A percentile compares a stretch with the other conserved stretches of the same genome.
Evolutionary conservation across 2,113 vertebrate species (phyloP).

Genomic region (Corythornis vintsioides): DNA sequence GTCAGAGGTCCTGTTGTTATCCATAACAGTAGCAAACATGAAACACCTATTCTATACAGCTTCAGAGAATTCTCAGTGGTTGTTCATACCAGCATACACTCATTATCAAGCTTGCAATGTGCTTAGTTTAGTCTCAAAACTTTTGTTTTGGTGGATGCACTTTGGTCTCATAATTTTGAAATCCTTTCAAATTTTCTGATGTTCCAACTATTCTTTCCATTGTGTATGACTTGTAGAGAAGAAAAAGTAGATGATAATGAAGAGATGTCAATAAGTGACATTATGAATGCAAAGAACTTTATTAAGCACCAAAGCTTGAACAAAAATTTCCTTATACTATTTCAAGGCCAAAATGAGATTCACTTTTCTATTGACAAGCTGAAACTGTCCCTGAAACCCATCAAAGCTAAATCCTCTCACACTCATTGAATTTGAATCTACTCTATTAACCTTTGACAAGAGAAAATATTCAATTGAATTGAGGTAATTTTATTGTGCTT

Average conservation of each 20-base stretch:
- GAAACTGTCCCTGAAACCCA: not conserved
- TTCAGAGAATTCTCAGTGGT: constrained; percentile 39
- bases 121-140: constrained; percentile 38
- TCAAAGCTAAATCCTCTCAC: not conserved
- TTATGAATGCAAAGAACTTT: not conserved
- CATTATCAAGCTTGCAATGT: constrained; percentile 50
- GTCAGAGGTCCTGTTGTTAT: constrained; percentile 62
- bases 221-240: not conserved
- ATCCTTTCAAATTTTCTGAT: constrained; percentile 38
- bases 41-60: constrained; percentile 43
- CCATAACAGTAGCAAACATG: constrained; percentile 53
- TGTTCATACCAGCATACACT: constrained; percentile 51
- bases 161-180: constrained; percentile 48
- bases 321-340: not conserved
- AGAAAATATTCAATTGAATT: not conserved
- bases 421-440: not conserved
- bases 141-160: constrained; percentile 49
- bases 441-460: not conserved
- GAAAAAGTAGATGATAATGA: not conserved
- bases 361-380: not conserved
- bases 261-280: not conserved
- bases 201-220: not conserved
- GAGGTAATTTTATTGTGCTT: not conserved
- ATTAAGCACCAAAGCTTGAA: not conserved
- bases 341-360: not conserved